Conservation (phyloP, 2,888 invertebrate genomes). For the Drosophila phalerata region DNA sequence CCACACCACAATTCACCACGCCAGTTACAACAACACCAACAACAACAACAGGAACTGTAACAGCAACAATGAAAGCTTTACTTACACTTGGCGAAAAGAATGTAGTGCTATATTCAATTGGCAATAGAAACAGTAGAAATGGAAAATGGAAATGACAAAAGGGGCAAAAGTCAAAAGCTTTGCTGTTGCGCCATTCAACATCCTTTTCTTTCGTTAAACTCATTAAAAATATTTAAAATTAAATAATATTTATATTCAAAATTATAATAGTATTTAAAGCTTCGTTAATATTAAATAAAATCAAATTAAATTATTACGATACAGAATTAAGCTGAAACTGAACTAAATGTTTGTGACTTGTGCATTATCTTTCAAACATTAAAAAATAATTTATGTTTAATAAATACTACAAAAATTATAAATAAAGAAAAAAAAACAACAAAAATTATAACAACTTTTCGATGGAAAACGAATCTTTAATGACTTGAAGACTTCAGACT, state of each 20-base stretch:
- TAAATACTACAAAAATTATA: neutral
- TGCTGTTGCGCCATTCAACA: slow-evolving; percentile 23
- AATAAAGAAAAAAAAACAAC: too few species aligned
- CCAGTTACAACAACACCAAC: slow-evolving; percentile 23
- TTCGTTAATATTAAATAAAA: too few species aligned
- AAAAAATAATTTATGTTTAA: neutral
- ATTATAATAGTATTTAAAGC: too few species aligned
- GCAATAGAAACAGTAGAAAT: slow-evolving; percentile 28
- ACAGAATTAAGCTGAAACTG: too few species aligned
- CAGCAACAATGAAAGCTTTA: slow-evolving; percentile 46
- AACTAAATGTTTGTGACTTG: too few species aligned
- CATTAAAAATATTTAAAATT: neutral
- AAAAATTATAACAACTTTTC: too few species aligned
- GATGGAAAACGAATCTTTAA: too few species aligned
- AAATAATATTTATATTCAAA: neutral
- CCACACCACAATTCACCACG: slow-evolving; percentile 43
- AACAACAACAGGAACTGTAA: slow-evolving; percentile 10
- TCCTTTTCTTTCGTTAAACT: neutral
- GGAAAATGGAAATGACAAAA: slow-evolving; percentile 4
- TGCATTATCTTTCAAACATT: too few species aligned
- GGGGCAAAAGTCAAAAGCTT: slow-evolving; percentile 37
- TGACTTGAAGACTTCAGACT: neutral
- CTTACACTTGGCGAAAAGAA: slow-evolving; percentile 53
- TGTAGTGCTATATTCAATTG: slow-evolving; percentile 18
- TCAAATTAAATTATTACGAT: too few species aligned